phyloP scores from a whole-genome alignment of 2,797 vertebrate genomes.

The Miichthys miiuy region DNA sequence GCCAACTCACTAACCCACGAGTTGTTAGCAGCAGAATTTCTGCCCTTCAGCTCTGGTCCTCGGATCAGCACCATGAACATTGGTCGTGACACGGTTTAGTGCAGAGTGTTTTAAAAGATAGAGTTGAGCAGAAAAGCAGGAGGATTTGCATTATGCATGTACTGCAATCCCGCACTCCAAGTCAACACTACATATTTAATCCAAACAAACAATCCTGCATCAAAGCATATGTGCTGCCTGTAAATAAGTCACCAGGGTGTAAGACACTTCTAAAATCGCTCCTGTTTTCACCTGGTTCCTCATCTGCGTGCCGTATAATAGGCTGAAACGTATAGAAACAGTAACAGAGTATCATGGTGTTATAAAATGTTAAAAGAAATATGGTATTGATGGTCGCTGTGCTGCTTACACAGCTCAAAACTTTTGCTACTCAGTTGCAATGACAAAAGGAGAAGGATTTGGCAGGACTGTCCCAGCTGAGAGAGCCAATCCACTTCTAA shows the following conservation, averaged over 20 bases:
- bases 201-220: not conserved
- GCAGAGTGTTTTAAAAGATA: not conserved
- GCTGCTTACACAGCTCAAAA: slow-evolving; percentile 56
- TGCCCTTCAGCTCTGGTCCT: not conserved
- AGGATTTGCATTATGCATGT: slow-evolving; percentile 12
- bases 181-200: not conserved
- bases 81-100: not conserved
- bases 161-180: not conserved
- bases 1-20: not conserved
- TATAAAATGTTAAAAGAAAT: not conserved
- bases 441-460: slow-evolving; percentile 50
- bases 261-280: not conserved
- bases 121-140: not conserved
- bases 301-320: not conserved
- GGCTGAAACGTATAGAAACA: not conserved
- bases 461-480: slow-evolving; percentile 64
- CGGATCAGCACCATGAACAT: slow-evolving; percentile 11
- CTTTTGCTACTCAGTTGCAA: slow-evolving; percentile 10
- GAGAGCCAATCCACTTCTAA: slow-evolving; percentile 60
- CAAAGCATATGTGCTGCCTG: not conserved
- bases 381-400: slow-evolving; percentile 12
- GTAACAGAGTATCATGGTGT: not conserved
- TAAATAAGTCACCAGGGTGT: not conserved
- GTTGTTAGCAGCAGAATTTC: not conserved
- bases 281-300: not conserved